Conservation (phyloP, 2,888 invertebrate species). For the Tachina grossa region DNA sequence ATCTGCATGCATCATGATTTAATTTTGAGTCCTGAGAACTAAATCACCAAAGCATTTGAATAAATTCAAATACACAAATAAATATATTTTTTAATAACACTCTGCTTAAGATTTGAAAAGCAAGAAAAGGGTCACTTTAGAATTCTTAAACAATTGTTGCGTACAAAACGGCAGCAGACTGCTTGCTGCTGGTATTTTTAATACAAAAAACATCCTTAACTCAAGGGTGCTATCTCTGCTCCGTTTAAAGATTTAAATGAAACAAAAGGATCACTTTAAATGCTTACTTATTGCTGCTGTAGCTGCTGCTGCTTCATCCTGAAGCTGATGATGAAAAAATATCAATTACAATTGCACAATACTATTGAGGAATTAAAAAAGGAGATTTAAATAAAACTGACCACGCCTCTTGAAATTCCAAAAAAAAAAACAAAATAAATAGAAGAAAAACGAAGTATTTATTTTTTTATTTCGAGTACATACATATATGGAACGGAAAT, state of each 20-base stretch:
- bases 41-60: constrained; percentile 26
- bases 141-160: constrained; percentile 49
- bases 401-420: constrained; percentile 64
- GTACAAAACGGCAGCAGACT: constrained; percentile 41
- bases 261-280: constrained; percentile 62
- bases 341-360: constrained; percentile 69
- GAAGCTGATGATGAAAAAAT: constrained; percentile 32
- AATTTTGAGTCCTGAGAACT: constrained; percentile 66
- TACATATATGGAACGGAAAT: constrained; percentile 52
- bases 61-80: constrained; percentile 37
- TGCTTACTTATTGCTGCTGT: neutral
- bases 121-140: constrained; percentile 63
- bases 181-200: constrained; percentile 37
- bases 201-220: constrained; percentile 63
- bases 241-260: constrained; percentile 52
- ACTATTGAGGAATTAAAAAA: constrained; percentile 31
- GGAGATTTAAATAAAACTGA: constrained; percentile 67
- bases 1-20: constrained; percentile 55
- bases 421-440: neutral
- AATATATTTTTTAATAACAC: constrained; percentile 22
- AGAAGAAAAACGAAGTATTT: constrained; percentile 21
- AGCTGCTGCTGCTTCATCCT: neutral
- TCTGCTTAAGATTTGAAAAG: constrained; percentile 21
- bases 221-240: constrained; percentile 71
- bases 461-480: constrained; percentile 11